These are phyloP conservation scores for Cataglyphis rosenhaueri DNA, from an alignment of 2,888 invertebrate genomes.

Conservation along the genomic window DNA sequence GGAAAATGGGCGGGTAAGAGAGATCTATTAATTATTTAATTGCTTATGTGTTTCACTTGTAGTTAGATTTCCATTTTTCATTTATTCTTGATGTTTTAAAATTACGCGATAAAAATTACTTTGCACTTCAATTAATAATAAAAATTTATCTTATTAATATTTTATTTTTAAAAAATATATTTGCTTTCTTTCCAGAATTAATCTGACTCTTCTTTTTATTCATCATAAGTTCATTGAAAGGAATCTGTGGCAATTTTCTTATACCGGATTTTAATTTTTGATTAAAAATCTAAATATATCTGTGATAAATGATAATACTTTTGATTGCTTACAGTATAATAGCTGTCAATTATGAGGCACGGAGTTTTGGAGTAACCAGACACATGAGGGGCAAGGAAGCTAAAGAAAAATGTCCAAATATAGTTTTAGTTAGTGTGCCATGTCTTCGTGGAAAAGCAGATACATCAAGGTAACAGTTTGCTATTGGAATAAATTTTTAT, in stretches of 20 bases:
- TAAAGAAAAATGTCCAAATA: constrained; percentile 94
- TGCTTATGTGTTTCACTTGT: not conserved
- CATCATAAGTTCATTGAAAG: not conserved
- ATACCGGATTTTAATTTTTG: not conserved
- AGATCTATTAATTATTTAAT: not conserved
- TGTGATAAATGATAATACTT: not conserved
- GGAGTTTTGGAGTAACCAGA: constrained; percentile 95
- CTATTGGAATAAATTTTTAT: constrained; percentile 7
- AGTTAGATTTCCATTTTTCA: not conserved
- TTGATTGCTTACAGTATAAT: constrained; percentile 90
- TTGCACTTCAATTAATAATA: not conserved
- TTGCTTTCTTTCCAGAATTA: not conserved
- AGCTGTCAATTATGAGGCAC: constrained; percentile 98
- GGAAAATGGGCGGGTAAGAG: constrained; percentile 96
- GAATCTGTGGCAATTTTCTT: not conserved
- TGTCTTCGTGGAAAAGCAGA: constrained; percentile 97
- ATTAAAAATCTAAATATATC: not conserved
- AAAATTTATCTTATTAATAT: not conserved
- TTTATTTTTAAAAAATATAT: constrained; percentile 12
- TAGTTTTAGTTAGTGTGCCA: constrained; percentile 94
- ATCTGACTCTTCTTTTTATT: not conserved
- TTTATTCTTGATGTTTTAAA: not conserved
- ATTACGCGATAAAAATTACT: not conserved
- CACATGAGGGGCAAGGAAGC: constrained; percentile 97
- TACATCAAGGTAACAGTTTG: constrained; percentile 90